Conservation (phyloP, 2,888 invertebrate species). For the Phlogophora meticulosa region DNA sequence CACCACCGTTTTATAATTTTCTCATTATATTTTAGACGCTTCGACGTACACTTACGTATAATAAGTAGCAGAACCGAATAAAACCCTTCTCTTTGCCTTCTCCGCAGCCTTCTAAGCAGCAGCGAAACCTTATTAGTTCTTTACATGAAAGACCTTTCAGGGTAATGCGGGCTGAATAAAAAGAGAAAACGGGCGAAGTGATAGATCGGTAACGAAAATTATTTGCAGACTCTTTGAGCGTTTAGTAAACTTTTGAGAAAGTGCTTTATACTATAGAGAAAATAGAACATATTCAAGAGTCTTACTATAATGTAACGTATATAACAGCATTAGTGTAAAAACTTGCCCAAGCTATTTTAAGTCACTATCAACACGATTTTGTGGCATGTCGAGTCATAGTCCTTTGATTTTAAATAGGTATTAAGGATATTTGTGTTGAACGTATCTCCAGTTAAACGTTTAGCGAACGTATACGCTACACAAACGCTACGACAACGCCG, state of each 20-base stretch:
- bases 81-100: slow-evolving; percentile 42
- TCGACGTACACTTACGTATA: not conserved
- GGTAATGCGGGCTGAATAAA: slow-evolving; percentile 57
- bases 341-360: not conserved
- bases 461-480: not conserved
- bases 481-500: not conserved
- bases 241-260: slow-evolving; percentile 23
- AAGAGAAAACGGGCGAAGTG: slow-evolving; percentile 39
- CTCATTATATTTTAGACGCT: slow-evolving; percentile 1
- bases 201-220: slow-evolving; percentile 54
- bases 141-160: slow-evolving; percentile 62
- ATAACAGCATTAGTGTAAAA: not conserved
- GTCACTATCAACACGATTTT: not conserved
- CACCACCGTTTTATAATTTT: not conserved
- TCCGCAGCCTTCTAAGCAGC: slow-evolving; percentile 35
- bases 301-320: not conserved
- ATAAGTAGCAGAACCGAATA: slow-evolving; percentile 7
- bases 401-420: not conserved
- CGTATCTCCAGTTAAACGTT: not conserved
- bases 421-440: not conserved
- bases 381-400: not conserved
- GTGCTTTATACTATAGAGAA: slow-evolving; percentile 9
- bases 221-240: slow-evolving; percentile 27
- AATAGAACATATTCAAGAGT: not conserved
- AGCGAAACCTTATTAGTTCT: slow-evolving; percentile 61